phyloP scores from a whole-genome alignment of 2,113 vertebrate genomes.

The Passer domesticus region DNA sequence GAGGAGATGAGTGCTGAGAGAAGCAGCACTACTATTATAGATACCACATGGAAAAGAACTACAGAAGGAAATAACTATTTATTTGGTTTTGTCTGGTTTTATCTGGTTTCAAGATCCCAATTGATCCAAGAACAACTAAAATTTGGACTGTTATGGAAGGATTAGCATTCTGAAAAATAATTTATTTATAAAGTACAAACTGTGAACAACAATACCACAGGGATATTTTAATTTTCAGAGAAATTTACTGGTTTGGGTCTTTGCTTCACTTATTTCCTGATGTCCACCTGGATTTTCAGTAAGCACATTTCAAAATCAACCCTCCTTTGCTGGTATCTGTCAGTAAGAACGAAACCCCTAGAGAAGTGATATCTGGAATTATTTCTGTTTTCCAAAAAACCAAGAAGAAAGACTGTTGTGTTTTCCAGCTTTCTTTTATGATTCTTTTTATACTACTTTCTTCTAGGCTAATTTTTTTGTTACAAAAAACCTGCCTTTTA shows the following conservation, averaged over 20 bases:
- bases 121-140: background rate
- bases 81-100: background rate
- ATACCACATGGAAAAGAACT: background rate
- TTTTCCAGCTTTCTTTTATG: background rate
- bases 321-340: background rate
- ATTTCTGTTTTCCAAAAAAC: background rate
- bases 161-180: background rate
- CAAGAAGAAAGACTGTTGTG: background rate
- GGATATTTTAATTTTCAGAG: background rate
- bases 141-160: background rate
- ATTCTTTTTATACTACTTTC: background rate
- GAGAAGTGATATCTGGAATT: background rate
- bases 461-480: background rate
- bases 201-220: background rate
- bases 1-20: background rate
- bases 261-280: background rate
- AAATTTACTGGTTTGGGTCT: background rate
- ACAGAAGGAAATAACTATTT: background rate
- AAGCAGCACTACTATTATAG: background rate
- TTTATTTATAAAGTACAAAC: background rate
- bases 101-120: background rate
- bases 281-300: background rate
- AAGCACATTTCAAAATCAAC: background rate
- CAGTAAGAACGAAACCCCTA: background rate
- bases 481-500: background rate